These are phyloP conservation scores for Cossypha caffra DNA, from an alignment of 2,797 vertebrate genomes.

Conservation along the genomic window DNA sequence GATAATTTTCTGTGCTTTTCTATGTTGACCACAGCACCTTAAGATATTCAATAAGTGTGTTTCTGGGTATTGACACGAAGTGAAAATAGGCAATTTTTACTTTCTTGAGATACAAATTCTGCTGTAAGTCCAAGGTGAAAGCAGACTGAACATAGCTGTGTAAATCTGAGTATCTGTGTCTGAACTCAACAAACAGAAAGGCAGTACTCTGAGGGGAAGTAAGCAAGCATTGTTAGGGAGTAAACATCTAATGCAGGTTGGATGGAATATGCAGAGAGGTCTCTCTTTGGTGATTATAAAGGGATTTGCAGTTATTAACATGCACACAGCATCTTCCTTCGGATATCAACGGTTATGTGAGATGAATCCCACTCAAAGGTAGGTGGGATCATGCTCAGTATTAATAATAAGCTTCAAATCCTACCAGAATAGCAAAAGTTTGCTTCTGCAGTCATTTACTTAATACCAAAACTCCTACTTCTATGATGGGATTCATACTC, in stretches of 20 bases:
- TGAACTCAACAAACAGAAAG: background rate
- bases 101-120: background rate
- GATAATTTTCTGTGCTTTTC: background rate
- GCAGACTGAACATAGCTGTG: background rate
- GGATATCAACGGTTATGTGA: background rate
- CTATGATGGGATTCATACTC: background rate
- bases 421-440: background rate
- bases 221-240: background rate
- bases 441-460: background rate
- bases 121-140: background rate
- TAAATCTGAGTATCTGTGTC: background rate
- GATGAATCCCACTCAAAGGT: conserved; percentile 24
- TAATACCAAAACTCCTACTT: background rate
- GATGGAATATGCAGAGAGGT: background rate
- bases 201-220: background rate
- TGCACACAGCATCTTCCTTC: background rate
- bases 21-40: background rate
- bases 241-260: background rate
- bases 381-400: conserved; percentile 14
- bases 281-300: background rate
- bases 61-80: background rate
- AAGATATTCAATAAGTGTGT: background rate
- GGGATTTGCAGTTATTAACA: background rate
- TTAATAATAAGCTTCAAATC: conserved; percentile 34
- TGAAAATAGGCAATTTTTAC: background rate